Conservation (phyloP, 2,888 invertebrate species). For the Campoletis raptor region DNA sequence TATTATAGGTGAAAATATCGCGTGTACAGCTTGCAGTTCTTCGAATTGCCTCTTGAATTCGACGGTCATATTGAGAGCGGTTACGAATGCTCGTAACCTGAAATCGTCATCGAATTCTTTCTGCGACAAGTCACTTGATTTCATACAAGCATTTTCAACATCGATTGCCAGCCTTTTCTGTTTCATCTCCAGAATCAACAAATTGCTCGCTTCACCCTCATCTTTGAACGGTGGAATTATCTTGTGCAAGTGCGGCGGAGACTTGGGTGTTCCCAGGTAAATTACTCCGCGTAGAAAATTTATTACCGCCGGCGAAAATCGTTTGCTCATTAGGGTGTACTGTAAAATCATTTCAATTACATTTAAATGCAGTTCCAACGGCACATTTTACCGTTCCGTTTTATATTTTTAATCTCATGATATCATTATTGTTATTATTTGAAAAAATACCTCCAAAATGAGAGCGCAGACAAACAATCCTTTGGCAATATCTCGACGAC, state of each 20-base stretch:
- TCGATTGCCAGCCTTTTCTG: conserved; percentile 81
- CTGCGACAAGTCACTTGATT: conserved; percentile 86
- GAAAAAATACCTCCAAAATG: conserved; percentile 88
- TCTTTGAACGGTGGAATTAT: conserved; percentile 90
- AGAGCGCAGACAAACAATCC: conserved; percentile 92
- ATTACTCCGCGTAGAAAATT: conserved; percentile 93
- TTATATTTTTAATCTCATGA: neutral
- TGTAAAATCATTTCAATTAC: conserved; percentile 80
- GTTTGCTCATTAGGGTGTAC: conserved; percentile 92
- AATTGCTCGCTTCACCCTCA: conserved; percentile 86
- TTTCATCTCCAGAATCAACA: conserved; percentile 87
- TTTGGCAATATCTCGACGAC: conserved; percentile 89
- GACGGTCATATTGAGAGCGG: conserved; percentile 86
- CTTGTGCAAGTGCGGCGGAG: conserved; percentile 86
- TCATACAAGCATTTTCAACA: conserved; percentile 84
- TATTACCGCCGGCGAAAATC: conserved; percentile 92
- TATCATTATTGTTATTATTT: neutral
- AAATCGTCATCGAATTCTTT: conserved; percentile 87
- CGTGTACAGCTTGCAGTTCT: conserved; percentile 78
- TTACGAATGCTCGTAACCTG: conserved; percentile 88
- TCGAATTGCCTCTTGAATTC: conserved; percentile 85
- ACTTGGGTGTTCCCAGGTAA: conserved; percentile 89
- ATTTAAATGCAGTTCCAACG: neutral
- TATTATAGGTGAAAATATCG: conserved; percentile 77
- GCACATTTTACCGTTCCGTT: too few relatives aligned